Evolutionary conservation across 2,888 invertebrate genomes (phyloP).

Genomic region (Ctenicera cuprea): DNA sequence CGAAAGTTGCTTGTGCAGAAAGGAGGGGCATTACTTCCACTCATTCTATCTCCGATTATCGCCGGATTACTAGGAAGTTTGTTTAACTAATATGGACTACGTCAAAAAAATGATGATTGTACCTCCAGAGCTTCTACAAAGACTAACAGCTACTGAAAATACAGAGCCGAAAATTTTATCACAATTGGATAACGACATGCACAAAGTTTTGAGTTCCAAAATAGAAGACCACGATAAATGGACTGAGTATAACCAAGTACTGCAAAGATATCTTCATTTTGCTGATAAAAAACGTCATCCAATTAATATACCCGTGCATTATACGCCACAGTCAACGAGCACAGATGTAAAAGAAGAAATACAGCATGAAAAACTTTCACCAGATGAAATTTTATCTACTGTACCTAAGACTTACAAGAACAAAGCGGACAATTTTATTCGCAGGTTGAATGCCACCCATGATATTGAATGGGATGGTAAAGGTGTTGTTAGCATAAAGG

Average conservation of each 20-base stretch:
- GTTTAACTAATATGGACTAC: slow-evolving; percentile 17
- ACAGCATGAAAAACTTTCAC: neutral
- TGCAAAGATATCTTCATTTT: slow-evolving; percentile 23
- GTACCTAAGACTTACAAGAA: too few species aligned
- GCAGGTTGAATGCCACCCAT: neutral
- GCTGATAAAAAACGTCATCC: too few species aligned
- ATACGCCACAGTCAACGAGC: too few species aligned
- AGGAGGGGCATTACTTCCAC: slow-evolving; percentile 8
- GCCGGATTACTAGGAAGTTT: slow-evolving; percentile 1
- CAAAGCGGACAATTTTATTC: neutral
- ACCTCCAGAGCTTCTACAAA: neutral
- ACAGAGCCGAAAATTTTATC: neutral
- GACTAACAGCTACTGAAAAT: neutral
- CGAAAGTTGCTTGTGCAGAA: slow-evolving; percentile 7
- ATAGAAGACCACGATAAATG: slow-evolving; percentile 13
- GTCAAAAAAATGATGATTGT: slow-evolving; percentile 16
- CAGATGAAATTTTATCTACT: neutral
- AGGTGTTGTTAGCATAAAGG: slow-evolving; percentile 1
- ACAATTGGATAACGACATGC: slow-evolving; percentile 19
- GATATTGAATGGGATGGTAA: slow-evolving; percentile 2
- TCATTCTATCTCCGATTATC: neutral
- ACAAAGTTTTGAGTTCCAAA: slow-evolving; percentile 4
- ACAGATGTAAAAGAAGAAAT: neutral
- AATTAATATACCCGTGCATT: too few species aligned
- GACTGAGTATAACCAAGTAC: slow-evolving; percentile 4